Base-by-base conservation (phyloP, 2,113 vertebrate genomes). In the Tragelaphus scriptus region DNA sequence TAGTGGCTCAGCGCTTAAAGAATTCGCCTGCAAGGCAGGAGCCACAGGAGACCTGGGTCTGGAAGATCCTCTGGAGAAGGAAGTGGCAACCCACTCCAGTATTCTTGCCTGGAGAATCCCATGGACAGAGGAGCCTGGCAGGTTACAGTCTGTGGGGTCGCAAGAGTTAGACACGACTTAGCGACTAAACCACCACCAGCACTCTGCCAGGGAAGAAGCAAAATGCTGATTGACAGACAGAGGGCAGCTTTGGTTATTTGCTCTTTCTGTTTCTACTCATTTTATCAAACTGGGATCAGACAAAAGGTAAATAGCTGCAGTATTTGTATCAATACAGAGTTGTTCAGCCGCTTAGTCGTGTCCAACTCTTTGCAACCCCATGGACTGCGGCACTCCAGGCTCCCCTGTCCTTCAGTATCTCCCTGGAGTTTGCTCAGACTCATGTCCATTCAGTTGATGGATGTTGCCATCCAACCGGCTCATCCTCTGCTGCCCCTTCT, bases 121-220 rank as follows among this genome's bases (percentile, higher is more conserved):
- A 1, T 23, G 65, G n/a, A 36, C 65, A 36, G n/a, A 23, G 65
- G n/a, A 21, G 65, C 9, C n/a, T 71, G n/a, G n/a, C 4, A 0
- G 65, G 65, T 2, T 36, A 3, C 65, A 11, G n/a, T 23, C n/a
- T 10, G 0, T 23, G n/a, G 17, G 5, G n/a, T 11, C 4, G 0
- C 19, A 36, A 36, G n/a, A 36, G 5, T 12, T 11, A 2, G n/a
- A 36, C 5, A 36, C 5, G n/a, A 71, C n/a, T 71, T 21, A 71
- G n/a, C n/a, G 5, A 71, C n/a, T 11, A 71, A 5, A 71, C 65
- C 17, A 12, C 17, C 65, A 36, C 32, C 65, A 11, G 77, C 25
- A 7, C n/a, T 84, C 5, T 44, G 58, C 77, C 47, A 65, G 75
- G 51, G 84, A 32, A 23, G 82, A 32, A 91, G 40, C 49, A 77